Evolutionary conservation across 2,113 vertebrate genomes (phyloP).

Genomic region (Bagarius yarrelli): DNA sequence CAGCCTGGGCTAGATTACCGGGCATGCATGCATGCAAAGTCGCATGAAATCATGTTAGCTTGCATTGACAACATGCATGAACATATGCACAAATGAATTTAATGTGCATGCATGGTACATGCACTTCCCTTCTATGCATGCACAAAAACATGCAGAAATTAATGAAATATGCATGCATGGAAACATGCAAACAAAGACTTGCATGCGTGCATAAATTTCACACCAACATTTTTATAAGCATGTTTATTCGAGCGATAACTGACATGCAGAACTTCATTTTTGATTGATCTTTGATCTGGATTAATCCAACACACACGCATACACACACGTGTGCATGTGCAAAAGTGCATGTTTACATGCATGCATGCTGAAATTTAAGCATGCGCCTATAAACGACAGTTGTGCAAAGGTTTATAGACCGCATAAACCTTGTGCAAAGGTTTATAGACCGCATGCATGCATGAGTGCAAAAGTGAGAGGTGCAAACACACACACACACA

Average conservation of each 20-base stretch:
- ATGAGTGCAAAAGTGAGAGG: neutral
- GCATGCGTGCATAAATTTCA: neutral
- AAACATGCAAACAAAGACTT: neutral
- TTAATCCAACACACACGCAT: no score
- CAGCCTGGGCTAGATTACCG: neutral
- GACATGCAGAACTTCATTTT: no score
- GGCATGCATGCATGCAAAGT: neutral
- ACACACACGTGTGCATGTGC: neutral
- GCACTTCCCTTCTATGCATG: no score
- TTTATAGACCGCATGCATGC: neutral
- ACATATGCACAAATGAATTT: neutral
- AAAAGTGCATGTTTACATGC: neutral
- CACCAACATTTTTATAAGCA: no score
- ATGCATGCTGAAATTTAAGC: slow-evolving; percentile 22
- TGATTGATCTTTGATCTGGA: no score
- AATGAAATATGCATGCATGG: neutral
- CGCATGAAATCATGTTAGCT: no score
- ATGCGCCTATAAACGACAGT: no score
- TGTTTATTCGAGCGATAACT: no score
- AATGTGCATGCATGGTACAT: neutral
- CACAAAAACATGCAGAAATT: neutral
- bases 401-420: no score
- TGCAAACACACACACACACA: neutral
- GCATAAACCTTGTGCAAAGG: neutral
- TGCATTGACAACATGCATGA: neutral